Conservation (phyloP, 1,140 invertebrate species). For the Acromyrmex heyeri region DNA sequence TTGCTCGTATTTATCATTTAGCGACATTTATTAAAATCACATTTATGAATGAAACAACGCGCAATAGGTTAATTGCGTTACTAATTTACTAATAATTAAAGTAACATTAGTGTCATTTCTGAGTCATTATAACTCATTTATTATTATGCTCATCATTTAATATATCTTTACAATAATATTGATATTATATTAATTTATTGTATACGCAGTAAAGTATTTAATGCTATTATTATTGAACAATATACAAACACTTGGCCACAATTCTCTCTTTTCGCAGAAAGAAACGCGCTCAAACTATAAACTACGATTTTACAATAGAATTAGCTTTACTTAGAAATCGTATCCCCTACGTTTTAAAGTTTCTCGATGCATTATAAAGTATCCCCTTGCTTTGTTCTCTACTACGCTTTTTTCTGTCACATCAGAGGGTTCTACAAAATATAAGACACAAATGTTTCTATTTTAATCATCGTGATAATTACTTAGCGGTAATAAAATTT, state of each 20-base stretch:
- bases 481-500: no score
- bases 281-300: background rate
- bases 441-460: background rate
- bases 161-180: background rate
- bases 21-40: background rate
- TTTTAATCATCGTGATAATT: no score
- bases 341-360: constrained; percentile 10
- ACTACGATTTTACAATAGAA: background rate
- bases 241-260: background rate
- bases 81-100: background rate
- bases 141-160: background rate
- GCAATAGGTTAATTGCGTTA: background rate
- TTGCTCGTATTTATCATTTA: background rate
- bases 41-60: background rate
- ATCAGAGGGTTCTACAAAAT: background rate
- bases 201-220: background rate
- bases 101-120: background rate
- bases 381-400: background rate
- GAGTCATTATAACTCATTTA: background rate
- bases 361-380: constrained; percentile 5
- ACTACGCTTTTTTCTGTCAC: background rate
- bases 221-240: background rate
- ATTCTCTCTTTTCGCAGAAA: constrained; percentile 11
- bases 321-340: background rate
- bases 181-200: background rate